Base-by-base conservation (phyloP, 2,797 vertebrate species). In the Lophius americanus region DNA sequence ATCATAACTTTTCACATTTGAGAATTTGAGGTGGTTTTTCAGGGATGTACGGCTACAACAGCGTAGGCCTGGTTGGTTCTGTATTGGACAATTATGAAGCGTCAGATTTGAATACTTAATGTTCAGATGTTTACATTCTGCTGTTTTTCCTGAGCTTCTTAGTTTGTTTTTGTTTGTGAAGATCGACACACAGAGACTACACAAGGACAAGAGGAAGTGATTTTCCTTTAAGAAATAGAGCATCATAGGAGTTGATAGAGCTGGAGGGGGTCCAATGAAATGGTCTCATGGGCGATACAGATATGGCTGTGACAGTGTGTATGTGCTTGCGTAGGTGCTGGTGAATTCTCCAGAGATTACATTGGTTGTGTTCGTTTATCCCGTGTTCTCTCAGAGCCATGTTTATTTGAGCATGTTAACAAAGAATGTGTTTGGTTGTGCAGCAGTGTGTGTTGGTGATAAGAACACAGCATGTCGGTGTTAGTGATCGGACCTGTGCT, bases 351-450 rank as follows among this genome's bases (percentile, higher is more conserved):
- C 0, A 11, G 47, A 52, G 51, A 65, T 64, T 35, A 11, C 5
- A 11, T 42, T 42, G 54, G 32, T 36, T 48, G 6, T 13, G 51
- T 53, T 12, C 56, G 9, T 12, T 46, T 13, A 4, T 60, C 53
- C 5, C 23, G 7, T 49, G 36, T 58, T 56, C 32, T 51, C n/a
- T 8, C 56, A 72, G 53, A 46, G n/a, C 46, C 66, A n/a, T 63
- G 52, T 62, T 64, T 59, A 37, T 54, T 39, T 64, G 41, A 32
- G 14, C 43, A 32, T 41, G 11, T 53, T 70, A 33, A 55, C 7
- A 60, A 35, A 37, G 55, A 44, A 42, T 12, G 42, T 62, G 33
- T 76, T 65, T 62, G 52, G 13, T 57, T 73, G 59, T 76, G 65
- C 48, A 36, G 9, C 6, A 51, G 61, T 70, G 59, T 79, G 60